Evolutionary conservation across 2,888 invertebrate species (phyloP), one percentile per base, ranked within the genome.

Genomic region (Mythimna albipuncta): DNA sequence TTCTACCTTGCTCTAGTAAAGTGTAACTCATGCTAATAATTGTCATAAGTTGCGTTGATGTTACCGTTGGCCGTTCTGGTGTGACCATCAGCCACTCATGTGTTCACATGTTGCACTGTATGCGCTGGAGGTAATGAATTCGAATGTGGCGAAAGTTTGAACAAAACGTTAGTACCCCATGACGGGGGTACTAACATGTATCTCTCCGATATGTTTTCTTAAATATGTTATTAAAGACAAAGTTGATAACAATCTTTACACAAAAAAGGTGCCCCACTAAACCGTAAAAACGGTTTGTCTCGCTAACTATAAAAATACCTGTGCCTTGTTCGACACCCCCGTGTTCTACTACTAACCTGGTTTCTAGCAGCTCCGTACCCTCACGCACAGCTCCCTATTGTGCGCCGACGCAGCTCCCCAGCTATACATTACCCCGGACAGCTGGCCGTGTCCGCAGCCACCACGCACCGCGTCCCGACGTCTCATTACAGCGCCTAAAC

Each of bases 401-500:
- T 72, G 71, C 68, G n/a, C 6, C 35, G 50, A 35, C 44, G 62
- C 57, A 21, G 5, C 64, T 54, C 47, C n/a, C 64, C 26, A 47
- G 72, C 65, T 26, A 70, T 85, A 66, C 59, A 70, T 77, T 66
- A 70, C 68, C 26, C 6, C 5, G 70, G 74, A 70, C 79, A 83
- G 76, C 11, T 54, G 9, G 69, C 57, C 78, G 65, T 81, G 79
- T 82, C 74, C 59, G 55, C 70, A 35, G 41, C 63, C 52, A 57
- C 55, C 58, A 64, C 62, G 76, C 50, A 7, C 50, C 6, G 38
- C 61, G 61, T 21, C 41, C n/a, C 79, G 81, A 79, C 73, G 78
- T 81, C 86, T 85, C 75, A 75, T 77, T 81, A 68, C 75, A 72
- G 11, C 63, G 65, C 72, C 80, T 83, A 74, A 80, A 79, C 75